phyloP scores from a whole-genome alignment of 2,113 vertebrate species.

The Prunella himalayana region DNA sequence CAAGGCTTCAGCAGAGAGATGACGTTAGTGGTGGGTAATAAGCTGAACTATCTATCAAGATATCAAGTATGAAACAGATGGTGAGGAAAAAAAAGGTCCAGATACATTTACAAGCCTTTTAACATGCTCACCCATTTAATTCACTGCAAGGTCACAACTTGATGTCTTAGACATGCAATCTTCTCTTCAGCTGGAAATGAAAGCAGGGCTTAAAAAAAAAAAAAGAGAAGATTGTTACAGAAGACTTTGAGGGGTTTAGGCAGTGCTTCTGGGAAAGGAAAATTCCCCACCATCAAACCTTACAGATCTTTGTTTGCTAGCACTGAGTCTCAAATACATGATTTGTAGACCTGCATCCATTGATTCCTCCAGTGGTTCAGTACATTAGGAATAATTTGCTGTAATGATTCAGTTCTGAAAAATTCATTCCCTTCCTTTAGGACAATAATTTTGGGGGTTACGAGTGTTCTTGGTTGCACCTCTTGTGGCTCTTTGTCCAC shows the following conservation, averaged over 20 bases:
- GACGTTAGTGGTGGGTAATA: conserved; percentile 72
- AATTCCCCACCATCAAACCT: background rate
- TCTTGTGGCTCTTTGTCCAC: background rate
- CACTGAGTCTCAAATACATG: background rate
- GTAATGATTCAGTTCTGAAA: background rate
- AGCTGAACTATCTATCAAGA: conserved; percentile 74
- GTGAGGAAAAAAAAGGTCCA: conserved; percentile 55
- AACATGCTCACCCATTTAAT: conserved; percentile 61
- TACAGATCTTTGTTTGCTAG: background rate
- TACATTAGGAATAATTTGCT: background rate
- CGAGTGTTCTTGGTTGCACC: background rate
- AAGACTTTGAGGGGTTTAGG: background rate
- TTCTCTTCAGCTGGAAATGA: conserved; percentile 25
- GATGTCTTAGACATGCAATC: conserved; percentile 46
- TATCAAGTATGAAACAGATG: conserved; percentile 72
- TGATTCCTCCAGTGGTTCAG: background rate
- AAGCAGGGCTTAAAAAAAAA: background rate
- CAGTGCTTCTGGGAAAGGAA: background rate
- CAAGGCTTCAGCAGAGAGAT: conserved; percentile 58
- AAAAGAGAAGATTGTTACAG: background rate
- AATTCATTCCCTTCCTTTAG: background rate
- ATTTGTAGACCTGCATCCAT: background rate
- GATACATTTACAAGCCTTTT: conserved; percentile 49
- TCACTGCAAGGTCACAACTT: conserved; percentile 57
- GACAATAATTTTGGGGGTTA: background rate